Evolutionary conservation across 2,888 invertebrate species (phyloP), one percentile per base, ranked within the genome.

Genomic region (Caenorhabditis japonica): DNA sequence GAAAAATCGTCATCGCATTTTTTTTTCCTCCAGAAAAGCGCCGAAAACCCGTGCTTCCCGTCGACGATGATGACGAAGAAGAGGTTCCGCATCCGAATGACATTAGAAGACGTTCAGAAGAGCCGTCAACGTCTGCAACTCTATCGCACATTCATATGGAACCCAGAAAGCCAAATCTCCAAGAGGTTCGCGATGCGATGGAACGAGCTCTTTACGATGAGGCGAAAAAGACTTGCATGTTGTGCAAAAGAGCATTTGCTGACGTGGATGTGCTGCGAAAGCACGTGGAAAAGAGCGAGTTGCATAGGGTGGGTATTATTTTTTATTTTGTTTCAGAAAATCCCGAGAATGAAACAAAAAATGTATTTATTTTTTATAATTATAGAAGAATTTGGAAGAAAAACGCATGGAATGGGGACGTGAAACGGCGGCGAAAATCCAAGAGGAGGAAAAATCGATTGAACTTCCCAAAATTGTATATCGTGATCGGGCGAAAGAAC

Each of bases 191-290:
- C 17, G 82, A 79, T 34, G 36, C 38, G 12, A 72, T 76, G 78
- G 66, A 75, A 72, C 38, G 77, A 23, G 80, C 76, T 33, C 81
- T 90, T 21, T 61, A 77, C 0, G 91, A 81, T 52, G 58, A 77
- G 38, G 53, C 80, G 33, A 80, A 70, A 58, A 80, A 77, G 71
- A 76, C 75, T 44, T 99, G 99, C 87, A 90, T 97, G 21, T 90
- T 99, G 12, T 99, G 99, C 88, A 97, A 97, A 88, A 90, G 99
- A 52, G 94, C 94, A 87, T 95, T 99, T 88, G 93, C 94, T 1
- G 94, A 93, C 17, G 91, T 92, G 51, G 97, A 97, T 69, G 93
- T 93, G 0, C 90, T 99, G 13, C 91, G 92, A 10, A 94, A 87
- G 87, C 99, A 99, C 89, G 93, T 94, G 76, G 93, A 94, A 83